Conservation (phyloP, 2,113 vertebrate species). For the Erythrolamprus reginae region DNA sequence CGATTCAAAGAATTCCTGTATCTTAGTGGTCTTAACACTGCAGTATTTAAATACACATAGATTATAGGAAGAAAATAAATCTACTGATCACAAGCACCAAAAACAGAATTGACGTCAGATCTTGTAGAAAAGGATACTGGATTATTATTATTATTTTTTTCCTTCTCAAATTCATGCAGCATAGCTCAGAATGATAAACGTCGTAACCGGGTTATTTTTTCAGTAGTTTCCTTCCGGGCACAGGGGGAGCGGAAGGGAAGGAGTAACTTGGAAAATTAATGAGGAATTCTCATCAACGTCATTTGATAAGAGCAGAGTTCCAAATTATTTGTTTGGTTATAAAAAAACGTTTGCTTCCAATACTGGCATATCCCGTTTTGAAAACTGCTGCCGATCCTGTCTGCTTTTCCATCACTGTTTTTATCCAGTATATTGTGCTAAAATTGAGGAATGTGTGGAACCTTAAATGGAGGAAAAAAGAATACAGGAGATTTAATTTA, state of each 20-base stretch:
- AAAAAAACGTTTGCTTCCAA: constrained; percentile 22
- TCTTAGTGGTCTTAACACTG: neutral
- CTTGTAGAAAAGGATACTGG: constrained; percentile 5
- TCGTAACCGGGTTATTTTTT: neutral
- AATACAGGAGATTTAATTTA: neutral
- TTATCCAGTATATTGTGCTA: constrained; percentile 5
- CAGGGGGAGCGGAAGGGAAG: neutral
- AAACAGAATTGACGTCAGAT: neutral
- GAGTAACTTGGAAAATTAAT: neutral
- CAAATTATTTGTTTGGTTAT: constrained; percentile 8
- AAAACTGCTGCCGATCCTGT: constrained; percentile 12
- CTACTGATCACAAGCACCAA: neutral
- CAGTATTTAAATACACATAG: neutral
- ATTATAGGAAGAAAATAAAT: neutral
- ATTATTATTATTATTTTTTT: too few species aligned
- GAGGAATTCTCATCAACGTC: neutral
- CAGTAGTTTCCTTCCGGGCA: neutral
- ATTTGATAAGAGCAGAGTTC: constrained; percentile 21
- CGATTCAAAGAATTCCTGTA: constrained; percentile 13
- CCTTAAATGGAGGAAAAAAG: constrained; percentile 2
- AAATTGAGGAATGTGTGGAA: constrained; percentile 27
- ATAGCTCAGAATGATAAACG: neutral
- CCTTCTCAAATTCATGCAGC: constrained; percentile 18
- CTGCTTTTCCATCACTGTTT: constrained; percentile 15
- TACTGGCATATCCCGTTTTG: neutral